Base-by-base conservation (phyloP, 2,113 vertebrate genomes). In the Paralichthys olivaceus region DNA sequence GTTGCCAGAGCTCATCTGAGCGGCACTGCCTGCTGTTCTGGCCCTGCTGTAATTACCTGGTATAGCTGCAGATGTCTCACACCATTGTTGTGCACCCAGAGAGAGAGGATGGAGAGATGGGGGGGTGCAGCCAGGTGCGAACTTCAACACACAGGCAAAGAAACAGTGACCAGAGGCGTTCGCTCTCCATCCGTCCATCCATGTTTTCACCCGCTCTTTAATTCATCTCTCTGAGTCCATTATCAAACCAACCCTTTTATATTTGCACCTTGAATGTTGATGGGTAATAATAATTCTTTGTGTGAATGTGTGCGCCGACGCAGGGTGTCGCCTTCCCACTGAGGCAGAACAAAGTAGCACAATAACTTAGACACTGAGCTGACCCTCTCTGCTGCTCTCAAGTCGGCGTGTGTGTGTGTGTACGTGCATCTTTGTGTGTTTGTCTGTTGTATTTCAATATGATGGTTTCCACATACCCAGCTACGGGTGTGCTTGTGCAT, bases 221-320 rank as follows among this genome's bases (percentile, higher is more conserved):
- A 86, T 87, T 84, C 82, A 79, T 88, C 84, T 75, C 81, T 91
- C 87, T 84, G 75, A 80, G 80, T 89, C 89, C 88, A 91, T 91
- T 89, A 88, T 83, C 80, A 85, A 79, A 85, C 56, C 72, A 57
- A 62, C 51, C 71, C 84, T 92, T 90, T 91, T 85, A 85, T 84
- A 80, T 90, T 83, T 91, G 92, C 90, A 93, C 91, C 92, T 94
- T 93, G 90, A 92, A 89, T 87, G 87, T 83, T 87, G 85, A 79
- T 91, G 80, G 85, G 67, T 76, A 80, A 84, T 78, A 74, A 85
- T 82, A 80, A 89, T 81, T 86, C 54, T 85, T 32, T 83, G 72
- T 72, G 60, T 54, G 51, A 72, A 75, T 57, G 69, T 22, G 68
- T 72, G 72, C 47, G 75, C 66, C 68, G 57, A 67, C 57, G 66